Conservation (phyloP, 2,888 invertebrate genomes). For the Ptychoptera contaminata region DNA sequence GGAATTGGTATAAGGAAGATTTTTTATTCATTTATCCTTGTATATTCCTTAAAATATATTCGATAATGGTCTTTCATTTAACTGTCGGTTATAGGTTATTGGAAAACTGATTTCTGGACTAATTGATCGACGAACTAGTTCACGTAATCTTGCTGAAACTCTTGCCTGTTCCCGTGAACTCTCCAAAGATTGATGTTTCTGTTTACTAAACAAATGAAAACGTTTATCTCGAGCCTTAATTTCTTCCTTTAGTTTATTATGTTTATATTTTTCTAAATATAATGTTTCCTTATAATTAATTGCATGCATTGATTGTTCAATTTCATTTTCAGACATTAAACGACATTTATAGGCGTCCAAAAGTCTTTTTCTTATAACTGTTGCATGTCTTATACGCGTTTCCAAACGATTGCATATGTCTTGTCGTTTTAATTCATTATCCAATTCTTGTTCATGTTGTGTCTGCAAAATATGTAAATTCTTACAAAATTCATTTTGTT, state of each 20-base stretch:
- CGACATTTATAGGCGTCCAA: slow-evolving; percentile 23
- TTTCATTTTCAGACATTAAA: slow-evolving; percentile 24
- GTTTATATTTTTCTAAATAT: slow-evolving; percentile 19
- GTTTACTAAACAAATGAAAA: slow-evolving; percentile 22
- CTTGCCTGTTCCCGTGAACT: slow-evolving; percentile 25
- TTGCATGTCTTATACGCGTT: slow-evolving; percentile 24
- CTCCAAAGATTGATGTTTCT: slow-evolving; percentile 20
- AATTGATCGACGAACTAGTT: slow-evolving; percentile 26
- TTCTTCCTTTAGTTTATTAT: slow-evolving; percentile 20
- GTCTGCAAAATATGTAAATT: slow-evolving; percentile 21
- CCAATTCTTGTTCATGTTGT: slow-evolving; percentile 24
- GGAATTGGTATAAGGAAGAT: too few relatives aligned
- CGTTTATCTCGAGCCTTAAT: slow-evolving; percentile 23
- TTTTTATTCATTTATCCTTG: too few relatives aligned
- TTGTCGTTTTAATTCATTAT: slow-evolving; percentile 22
- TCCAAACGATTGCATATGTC: slow-evolving; percentile 23
- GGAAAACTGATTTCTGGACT: slow-evolving; percentile 19
- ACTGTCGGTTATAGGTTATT: too few relatives aligned
- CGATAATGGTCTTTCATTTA: too few relatives aligned
- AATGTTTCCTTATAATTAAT: slow-evolving; percentile 26
- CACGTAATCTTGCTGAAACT: slow-evolving; percentile 26
- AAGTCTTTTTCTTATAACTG: slow-evolving; percentile 20
- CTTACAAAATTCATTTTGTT: slow-evolving; percentile 23
- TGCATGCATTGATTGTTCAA: slow-evolving; percentile 25
- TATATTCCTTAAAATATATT: too few relatives aligned